Base-by-base conservation (phyloP, 2,888 invertebrate species). In the Furcula furcula region DNA sequence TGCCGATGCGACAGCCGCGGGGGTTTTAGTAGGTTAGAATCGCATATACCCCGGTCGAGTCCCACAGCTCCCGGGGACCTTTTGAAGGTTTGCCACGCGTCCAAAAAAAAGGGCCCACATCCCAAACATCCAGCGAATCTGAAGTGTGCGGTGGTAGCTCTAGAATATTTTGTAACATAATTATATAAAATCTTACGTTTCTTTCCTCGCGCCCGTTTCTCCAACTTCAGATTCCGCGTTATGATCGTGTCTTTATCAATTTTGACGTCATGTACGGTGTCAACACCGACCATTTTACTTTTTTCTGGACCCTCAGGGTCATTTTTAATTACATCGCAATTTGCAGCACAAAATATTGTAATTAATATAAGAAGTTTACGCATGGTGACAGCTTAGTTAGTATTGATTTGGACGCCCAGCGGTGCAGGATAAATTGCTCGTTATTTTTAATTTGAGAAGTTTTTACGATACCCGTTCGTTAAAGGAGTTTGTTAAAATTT, bases 241-340 rank as follows among this genome's bases (percentile, higher is more conserved):
- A 85, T 79, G 14, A 83, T 62, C 0, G 84, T 81, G 32, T 86
- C 70, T 46, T 81, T 87, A 30, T 84, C 70, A 7, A 85, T 79
- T 41, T 68, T 72, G 0, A 59, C 19, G 25, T 73, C 63, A 26
- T 78, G 77, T 1, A 69, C 33, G 0, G 80, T 60, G 1, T 86
- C 74, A 0, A 84, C 48, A 1, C 83, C 84, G 10, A 80, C 37
- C 65, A 81, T 60, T 2, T 59, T 55, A 5, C 54, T 56, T 4
- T 61, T 68, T 2, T 66, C 59, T 5, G 49, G 39, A 2, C 33
- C 32, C 7, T 42, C 34, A n/a, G n/a, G n/a, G 1, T 9, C 3
- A 16, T 45, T 37, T 13, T 43, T 41, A 7, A 39, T 36, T 2
- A 38, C 31, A 34, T 51, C 44, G 15, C 44, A 36, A 14, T 34